Base-by-base conservation (phyloP, 2,888 invertebrate genomes). In the Caradrina clavipalpis region DNA sequence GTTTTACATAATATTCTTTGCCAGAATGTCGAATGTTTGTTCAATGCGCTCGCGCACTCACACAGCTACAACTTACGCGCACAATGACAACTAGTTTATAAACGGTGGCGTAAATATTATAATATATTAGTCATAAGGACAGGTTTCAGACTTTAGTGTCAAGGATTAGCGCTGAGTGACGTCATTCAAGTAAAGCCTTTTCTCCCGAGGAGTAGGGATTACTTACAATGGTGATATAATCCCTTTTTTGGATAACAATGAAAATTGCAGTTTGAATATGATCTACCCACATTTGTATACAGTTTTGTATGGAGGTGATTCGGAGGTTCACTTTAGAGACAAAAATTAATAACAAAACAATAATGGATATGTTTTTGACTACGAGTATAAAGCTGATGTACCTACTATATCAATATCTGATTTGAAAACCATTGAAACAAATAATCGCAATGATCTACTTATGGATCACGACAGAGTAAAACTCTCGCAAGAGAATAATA, bases 61-160 rank as follows among this genome's bases (percentile, higher is more conserved):
- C 68, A 72, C 66, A 67, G 42, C 22, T 10, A 19, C 50, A 51
- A 57, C 55, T 53, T 54, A 21, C 51, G 62, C 73, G 66, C 56
- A 68, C 57, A 68, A 19, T 22, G 26, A 31, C 49, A 31, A 11
- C n/a, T 35, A n/a, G n/a, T 22, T 26, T 61, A 64, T 71, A 58
- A 64, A 72, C 64, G 63, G 55, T 80, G 62, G 75, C 49, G 69
- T 71, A 74, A 77, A 68, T 74, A 71, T 71, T 11, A 17, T 45
- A 45, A 70, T 45, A 8, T 69, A 75, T 84, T 84, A 83, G 69
- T 83, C 80, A 80, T 74, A 73, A 80, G 62, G 68, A 73, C 82
- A 54, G 77, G 82, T 74, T 84, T 68, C 70, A 80, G 60, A 31
- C 60, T 84, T 77, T 74, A 59, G 83, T 80, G 84, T 77, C 84